Evolutionary conservation across 2,888 invertebrate genomes (phyloP).

Genomic region (Drosophila longiperda): DNA sequence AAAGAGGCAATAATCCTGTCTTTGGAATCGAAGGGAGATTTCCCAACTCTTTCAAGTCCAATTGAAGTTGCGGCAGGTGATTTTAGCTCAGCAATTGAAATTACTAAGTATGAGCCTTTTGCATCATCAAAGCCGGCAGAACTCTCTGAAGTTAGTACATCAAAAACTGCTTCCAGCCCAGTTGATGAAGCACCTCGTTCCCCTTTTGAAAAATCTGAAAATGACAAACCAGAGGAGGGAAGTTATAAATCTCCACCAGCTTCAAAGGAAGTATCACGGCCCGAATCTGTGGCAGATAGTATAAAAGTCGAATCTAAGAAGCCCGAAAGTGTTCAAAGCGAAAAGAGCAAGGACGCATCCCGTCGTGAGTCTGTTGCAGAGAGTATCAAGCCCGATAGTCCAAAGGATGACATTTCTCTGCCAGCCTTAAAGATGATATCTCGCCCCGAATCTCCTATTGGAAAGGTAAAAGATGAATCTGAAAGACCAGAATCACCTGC

Average conservation of each 20-base stretch:
- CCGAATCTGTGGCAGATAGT: neutral
- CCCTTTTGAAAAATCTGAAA: neutral
- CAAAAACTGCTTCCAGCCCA: conserved; percentile 5
- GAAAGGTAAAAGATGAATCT: conserved; percentile 31
- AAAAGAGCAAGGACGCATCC: neutral
- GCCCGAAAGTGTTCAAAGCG: neutral
- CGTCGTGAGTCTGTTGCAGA: neutral
- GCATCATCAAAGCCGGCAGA: neutral
- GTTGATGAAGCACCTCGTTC: neutral
- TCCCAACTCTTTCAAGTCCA: neutral
- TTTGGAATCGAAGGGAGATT: neutral
- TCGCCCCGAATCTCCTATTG: conserved; percentile 33
- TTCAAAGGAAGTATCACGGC: neutral
- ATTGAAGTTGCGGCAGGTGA: neutral
- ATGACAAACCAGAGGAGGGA: neutral
- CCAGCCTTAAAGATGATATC: conserved; percentile 27
- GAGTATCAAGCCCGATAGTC: neutral
- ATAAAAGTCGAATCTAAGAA: neutral
- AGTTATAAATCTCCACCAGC: neutral
- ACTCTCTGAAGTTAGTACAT: neutral
- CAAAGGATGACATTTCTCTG: conserved; percentile 14
- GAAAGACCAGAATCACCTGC: conserved; percentile 37
- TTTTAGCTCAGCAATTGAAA: neutral
- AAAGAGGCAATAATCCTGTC: neutral
- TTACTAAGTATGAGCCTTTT: neutral